phyloP scores from a whole-genome alignment of 2,113 vertebrate genomes.

The Bettongia penicillata region DNA sequence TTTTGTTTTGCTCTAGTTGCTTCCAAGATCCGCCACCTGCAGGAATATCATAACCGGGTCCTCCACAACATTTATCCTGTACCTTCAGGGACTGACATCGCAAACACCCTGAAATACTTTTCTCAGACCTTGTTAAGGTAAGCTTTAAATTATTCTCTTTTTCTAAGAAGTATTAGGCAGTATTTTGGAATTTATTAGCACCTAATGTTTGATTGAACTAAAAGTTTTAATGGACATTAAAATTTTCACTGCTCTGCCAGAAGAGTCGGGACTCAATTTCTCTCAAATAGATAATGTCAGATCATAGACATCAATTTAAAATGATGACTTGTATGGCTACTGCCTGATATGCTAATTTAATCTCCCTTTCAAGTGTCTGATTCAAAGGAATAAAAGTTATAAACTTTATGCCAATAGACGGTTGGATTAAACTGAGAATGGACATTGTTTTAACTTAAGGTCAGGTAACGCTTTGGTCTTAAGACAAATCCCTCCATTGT shows the following conservation, averaged over 20 bases:
- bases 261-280: constrained; percentile 79
- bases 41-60: constrained; percentile 99
- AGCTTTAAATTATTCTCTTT: constrained; percentile 86
- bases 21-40: constrained; percentile 99
- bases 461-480: not conserved
- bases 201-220: constrained; percentile 57
- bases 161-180: constrained; percentile 73
- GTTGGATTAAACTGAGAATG: not conserved
- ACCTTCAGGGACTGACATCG: constrained; percentile 99
- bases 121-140: constrained; percentile 99
- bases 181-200: constrained; percentile 73
- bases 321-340: constrained; percentile 53
- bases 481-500: not conserved
- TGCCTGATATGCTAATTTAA: constrained; percentile 77
- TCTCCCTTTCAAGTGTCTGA: constrained; percentile 68
- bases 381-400: constrained; percentile 73
- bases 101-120: constrained; percentile 99
- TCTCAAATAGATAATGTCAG: constrained; percentile 52
- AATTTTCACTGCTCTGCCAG: constrained; percentile 76
- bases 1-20: constrained; percentile 94
- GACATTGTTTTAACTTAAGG: constrained; percentile 49
- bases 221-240: constrained; percentile 71
- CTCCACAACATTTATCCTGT: constrained; percentile 99
- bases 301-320: constrained; percentile 48
- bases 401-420: constrained; percentile 35